phyloP scores from a whole-genome alignment of 1,140 invertebrate species.

The Temnothorax nylanderi region DNA sequence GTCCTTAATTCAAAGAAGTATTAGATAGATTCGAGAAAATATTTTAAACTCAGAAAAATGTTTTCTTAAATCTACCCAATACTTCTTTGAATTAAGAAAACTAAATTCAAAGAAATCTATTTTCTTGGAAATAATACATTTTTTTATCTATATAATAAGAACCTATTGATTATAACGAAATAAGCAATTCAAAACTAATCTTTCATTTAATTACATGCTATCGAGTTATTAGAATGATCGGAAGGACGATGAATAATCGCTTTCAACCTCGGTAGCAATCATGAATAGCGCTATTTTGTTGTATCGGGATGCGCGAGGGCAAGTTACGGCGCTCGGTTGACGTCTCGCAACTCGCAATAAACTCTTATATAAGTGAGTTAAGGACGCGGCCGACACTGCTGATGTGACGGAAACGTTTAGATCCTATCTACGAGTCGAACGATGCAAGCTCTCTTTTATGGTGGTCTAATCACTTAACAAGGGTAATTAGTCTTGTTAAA shows the following conservation, averaged over 20 bases:
- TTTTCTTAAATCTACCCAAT: too few species aligned
- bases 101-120: too few species aligned
- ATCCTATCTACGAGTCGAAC: constrained; percentile 59
- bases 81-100: too few species aligned
- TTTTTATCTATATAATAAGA: neutral
- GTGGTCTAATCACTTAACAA: constrained; percentile 57
- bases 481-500: constrained; percentile 65
- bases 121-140: too few species aligned
- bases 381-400: constrained; percentile 25
- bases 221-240: neutral
- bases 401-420: constrained; percentile 65
- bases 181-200: neutral
- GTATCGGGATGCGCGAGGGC: constrained; percentile 18
- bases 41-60: too few species aligned
- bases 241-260: neutral
- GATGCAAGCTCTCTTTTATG: constrained; percentile 45
- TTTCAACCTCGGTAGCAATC: constrained; percentile 1
- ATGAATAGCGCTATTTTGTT: constrained; percentile 10
- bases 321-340: constrained; percentile 34
- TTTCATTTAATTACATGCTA: neutral
- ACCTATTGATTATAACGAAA: neutral
- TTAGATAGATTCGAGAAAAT: too few species aligned
- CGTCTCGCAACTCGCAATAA: constrained; percentile 54
- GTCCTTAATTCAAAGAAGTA: too few species aligned
- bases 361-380: constrained; percentile 62